These are phyloP conservation scores for Phainopepla nitens DNA, from an alignment of 2,113 vertebrate species.

Conservation along the genomic window DNA sequence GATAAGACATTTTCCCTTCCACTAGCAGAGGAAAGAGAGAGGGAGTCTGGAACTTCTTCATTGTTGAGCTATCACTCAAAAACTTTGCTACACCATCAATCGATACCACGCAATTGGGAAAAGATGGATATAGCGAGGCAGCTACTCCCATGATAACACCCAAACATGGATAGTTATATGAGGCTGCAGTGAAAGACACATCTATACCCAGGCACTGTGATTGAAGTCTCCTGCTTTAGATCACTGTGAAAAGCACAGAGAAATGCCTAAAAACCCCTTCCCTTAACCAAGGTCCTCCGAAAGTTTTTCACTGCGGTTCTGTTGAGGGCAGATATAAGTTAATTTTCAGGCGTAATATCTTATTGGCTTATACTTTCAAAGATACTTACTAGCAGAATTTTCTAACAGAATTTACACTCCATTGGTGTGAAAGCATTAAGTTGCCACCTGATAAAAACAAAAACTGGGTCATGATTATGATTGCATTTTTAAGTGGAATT, in stretches of 20 bases:
- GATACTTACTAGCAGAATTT: neutral
- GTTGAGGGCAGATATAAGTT: neutral
- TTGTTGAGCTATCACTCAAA: slow-evolving; percentile 44
- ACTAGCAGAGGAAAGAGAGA: neutral
- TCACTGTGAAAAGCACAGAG: neutral
- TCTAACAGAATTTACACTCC: neutral
- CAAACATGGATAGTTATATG: neutral
- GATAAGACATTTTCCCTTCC: neutral
- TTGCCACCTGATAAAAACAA: neutral
- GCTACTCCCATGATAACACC: neutral
- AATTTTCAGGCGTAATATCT: neutral
- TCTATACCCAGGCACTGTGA: neutral
- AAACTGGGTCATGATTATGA: neutral
- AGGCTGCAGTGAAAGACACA: neutral
- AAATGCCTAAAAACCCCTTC: neutral
- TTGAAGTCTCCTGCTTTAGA: neutral
- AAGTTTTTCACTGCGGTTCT: neutral
- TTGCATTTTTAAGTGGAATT: slow-evolving; percentile 8
- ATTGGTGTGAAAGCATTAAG: neutral
- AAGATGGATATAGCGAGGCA: neutral
- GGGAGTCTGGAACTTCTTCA: slow-evolving; percentile 8
- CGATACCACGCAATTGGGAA: neutral
- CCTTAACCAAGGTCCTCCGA: neutral
- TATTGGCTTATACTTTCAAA: neutral
- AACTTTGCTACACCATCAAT: slow-evolving; percentile 30